These are phyloP conservation scores for Rhabdomys dilectus DNA, from an alignment of 2,113 vertebrate genomes.

Conservation along the genomic window DNA sequence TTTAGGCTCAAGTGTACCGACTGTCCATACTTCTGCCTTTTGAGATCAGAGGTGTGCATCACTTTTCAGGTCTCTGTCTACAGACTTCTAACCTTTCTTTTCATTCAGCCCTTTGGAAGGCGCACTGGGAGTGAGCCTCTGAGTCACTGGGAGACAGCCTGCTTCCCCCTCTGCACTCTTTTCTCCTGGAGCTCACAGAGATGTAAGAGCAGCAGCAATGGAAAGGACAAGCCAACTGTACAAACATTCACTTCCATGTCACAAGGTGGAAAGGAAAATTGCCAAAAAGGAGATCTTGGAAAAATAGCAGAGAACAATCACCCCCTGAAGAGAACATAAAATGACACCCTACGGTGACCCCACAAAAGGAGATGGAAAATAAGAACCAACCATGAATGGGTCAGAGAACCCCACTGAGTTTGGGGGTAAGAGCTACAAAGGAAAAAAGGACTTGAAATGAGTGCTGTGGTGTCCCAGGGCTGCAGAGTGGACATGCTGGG, in stretches of 20 bases:
- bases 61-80: background rate
- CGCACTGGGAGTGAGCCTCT: fast-evolving
- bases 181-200: background rate
- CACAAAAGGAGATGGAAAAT: slow-evolving; percentile 57
- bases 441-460: background rate
- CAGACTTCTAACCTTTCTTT: background rate
- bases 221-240: slow-evolving; percentile 55
- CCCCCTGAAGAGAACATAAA: slow-evolving; percentile 68
- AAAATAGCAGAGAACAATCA: slow-evolving; percentile 52
- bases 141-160: background rate
- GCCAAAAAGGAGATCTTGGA: slow-evolving; percentile 64
- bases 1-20: background rate
- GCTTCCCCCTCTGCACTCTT: background rate
- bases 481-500: background rate
- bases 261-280: slow-evolving; percentile 52
- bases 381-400: background rate
- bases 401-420: slow-evolving; percentile 53
- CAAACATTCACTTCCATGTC: slow-evolving; percentile 57
- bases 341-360: slow-evolving; percentile 55
- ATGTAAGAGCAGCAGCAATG: background rate
- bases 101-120: too few relatives aligned
- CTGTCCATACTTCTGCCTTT: background rate
- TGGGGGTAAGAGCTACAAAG: background rate
- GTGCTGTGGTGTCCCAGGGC: background rate
- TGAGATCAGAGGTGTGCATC: background rate